Evolutionary conservation across 1,140 invertebrate species (phyloP), one percentile per base, ranked within the genome.

Genomic region (Glossosoma conforme): DNA sequence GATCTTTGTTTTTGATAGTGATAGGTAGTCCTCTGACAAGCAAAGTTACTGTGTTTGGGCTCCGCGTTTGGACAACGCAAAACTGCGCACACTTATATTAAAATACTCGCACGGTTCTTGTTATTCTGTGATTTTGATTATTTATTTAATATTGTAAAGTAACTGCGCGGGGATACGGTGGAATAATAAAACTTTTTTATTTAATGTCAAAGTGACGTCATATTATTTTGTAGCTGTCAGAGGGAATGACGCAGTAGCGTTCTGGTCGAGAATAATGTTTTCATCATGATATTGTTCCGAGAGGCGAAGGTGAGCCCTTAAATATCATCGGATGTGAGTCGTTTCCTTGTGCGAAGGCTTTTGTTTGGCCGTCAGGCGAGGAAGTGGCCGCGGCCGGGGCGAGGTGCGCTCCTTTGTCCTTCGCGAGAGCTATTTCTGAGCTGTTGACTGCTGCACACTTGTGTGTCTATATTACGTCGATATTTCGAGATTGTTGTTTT

Each of bases 171-270:
- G n/a, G n/a, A n/a, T n/a, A n/a, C n/a, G n/a, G n/a, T n/a, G n/a
- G n/a, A n/a, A n/a, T n/a, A n/a, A n/a, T n/a, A n/a, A n/a, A n/a
- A n/a, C n/a, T n/a, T n/a, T n/a, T n/a, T n/a, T n/a, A n/a, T 19
- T 51, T 51, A 25, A 28, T 44, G 48, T 51, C 48, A 37, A 53
- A 46, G 43, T 53, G 71, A 74, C 71, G 69, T 74, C 71, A 74
- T 67, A 60, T n/a, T n/a, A n/a, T n/a, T 71, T 71, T 67, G 69
- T 64, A 62, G 67, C 63, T 72, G 68, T 66, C 64, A 72, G 65
- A 65, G 61, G 61, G 58, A 67, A 74, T 69, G 66, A 74, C 71
- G 71, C 71, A 74, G 70, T 74, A 70, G 63, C 65, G 64, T 61
- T 70, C 65, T 62, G 63, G 62, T 59, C 62, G 18, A 58, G 65